Evolutionary conservation across 2,113 vertebrate species (phyloP).

Genomic region (Hemibagrus wyckioides): DNA sequence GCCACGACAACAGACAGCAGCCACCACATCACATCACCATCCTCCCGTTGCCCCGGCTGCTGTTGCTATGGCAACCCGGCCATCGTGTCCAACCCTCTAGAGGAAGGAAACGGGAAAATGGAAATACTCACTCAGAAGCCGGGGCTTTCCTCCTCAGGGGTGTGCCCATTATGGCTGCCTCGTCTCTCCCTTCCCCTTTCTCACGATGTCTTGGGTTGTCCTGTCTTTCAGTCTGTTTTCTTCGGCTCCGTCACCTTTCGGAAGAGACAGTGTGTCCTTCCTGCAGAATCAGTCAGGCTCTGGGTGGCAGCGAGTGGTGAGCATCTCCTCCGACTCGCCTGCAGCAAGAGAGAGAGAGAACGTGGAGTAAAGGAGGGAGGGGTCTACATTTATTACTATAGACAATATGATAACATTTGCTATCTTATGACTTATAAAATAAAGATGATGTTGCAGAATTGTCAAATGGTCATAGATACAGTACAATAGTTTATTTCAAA

Average conservation of each 20-base stretch:
- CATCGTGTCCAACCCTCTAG: conserved; percentile 51
- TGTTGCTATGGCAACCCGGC: conserved; percentile 55
- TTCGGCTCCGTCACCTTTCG: conserved; percentile 35
- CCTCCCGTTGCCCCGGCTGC: conserved; percentile 44
- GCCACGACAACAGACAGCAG: conserved; percentile 47
- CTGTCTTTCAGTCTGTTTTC: conserved; percentile 3
- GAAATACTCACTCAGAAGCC: conserved; percentile 55
- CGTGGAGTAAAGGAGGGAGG: conserved; percentile 45
- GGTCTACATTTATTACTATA: conserved; percentile 48
- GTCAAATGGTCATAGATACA: neutral
- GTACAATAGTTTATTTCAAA: neutral
- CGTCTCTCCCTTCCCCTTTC: conserved; percentile 24
- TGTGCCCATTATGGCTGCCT: conserved; percentile 53
- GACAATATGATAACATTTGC: conserved; percentile 32
- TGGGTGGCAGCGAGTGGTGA: conserved; percentile 27
- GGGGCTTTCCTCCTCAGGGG: conserved; percentile 50
- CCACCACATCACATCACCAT: conserved; percentile 40
- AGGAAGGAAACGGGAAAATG: conserved; percentile 48
- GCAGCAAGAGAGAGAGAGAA: conserved; percentile 44
- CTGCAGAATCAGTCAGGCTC: conserved; percentile 35
- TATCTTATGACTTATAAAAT: neutral
- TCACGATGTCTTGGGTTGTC: neutral
- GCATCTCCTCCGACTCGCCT: conserved; percentile 49
- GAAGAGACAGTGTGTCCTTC: conserved; percentile 32
- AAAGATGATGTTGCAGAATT: neutral